Evolutionary conservation across 2,113 vertebrate species (phyloP), one percentile per base, ranked within the genome.

Genomic region (Rhinoptilus africanus): DNA sequence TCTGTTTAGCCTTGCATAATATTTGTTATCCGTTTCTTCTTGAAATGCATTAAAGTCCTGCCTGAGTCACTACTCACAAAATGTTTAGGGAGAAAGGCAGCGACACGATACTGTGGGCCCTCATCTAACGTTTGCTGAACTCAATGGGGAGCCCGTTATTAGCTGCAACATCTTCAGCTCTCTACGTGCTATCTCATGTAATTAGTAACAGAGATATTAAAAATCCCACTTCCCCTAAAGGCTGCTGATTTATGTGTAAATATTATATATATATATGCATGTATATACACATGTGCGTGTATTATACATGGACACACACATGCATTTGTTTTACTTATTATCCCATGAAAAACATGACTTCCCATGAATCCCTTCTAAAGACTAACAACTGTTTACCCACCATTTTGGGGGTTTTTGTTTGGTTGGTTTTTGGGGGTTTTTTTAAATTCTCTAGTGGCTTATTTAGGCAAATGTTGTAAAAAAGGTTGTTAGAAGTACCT

Each of bases 1-100:
- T 76, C 76, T 92, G 37, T 88, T 91, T 71, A 88, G 64, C 26
- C 45, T 83, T 69, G 57, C 75, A 67, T 59, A 67, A 53, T 78
- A 67, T 54, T 78, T 95, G 81, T 88, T 85, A 78, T 21, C 53
- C 4, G 5, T 47, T 92, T 89, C 37, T 63, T 74, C 51, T 68
- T 75, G 35, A 89, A 66, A 53, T 5, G 8, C 4, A 2, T 37
- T 59, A 78, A 88, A 2, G 8, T 30, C 88, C 62, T n/a, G 8
- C 26, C 62, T 60, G 18, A 80, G 59, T 43, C 50, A 50, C 35
- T 35, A 17, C 37, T 83, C 30, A 67, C 51, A 64, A 53, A 74
- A 54, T 4, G 19, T 53, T 37, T 39, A 45, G 23, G 23, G 27
- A 13, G 75, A 74, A 73, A 43, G 7, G 18, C 21, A 66, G 24